These are phyloP conservation scores for Chaetops frenatus DNA, from an alignment of 2,113 vertebrate genomes.

Conservation along the genomic window DNA sequence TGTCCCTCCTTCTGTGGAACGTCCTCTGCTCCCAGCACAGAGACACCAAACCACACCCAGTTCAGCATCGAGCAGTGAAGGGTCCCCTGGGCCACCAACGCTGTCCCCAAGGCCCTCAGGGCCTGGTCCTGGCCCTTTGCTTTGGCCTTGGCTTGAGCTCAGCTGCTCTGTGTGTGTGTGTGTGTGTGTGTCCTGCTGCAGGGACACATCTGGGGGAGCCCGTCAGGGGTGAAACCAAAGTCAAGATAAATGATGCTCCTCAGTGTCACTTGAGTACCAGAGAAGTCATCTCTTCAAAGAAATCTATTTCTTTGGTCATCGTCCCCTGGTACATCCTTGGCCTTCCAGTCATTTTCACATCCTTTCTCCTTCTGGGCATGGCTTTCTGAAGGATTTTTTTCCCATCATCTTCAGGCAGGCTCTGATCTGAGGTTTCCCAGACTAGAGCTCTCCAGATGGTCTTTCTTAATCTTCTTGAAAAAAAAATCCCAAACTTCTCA, in stretches of 20 bases:
- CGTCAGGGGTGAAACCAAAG: rapidly evolving
- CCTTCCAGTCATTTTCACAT: not conserved
- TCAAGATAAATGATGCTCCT: rapidly evolving
- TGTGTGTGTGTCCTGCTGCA: not conserved
- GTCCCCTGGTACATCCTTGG: rapidly evolving
- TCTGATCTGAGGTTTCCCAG: rapidly evolving
- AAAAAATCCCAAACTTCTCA: not conserved
- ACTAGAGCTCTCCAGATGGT: not conserved
- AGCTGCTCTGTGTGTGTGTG: too few relatives aligned
- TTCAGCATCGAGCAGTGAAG: not conserved
- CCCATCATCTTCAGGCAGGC: rapidly evolving
- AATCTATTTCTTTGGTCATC: rapidly evolving
- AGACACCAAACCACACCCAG: not conserved
- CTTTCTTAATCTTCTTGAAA: not conserved
- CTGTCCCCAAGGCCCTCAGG: rapidly evolving
- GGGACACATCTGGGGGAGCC: rapidly evolving
- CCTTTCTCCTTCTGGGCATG: not conserved
- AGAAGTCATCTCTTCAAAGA: not conserved
- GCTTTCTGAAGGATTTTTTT: not conserved
- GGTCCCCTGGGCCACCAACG: rapidly evolving
- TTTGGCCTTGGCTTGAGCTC: not conserved
- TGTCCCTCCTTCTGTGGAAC: not conserved
- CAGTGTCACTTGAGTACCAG: rapidly evolving
- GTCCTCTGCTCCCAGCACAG: not conserved
- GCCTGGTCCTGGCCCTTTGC: not conserved